Evolutionary conservation across 2,888 invertebrate species (phyloP), one percentile per base, ranked within the genome.

Genomic region (Serrognathus titanus): DNA sequence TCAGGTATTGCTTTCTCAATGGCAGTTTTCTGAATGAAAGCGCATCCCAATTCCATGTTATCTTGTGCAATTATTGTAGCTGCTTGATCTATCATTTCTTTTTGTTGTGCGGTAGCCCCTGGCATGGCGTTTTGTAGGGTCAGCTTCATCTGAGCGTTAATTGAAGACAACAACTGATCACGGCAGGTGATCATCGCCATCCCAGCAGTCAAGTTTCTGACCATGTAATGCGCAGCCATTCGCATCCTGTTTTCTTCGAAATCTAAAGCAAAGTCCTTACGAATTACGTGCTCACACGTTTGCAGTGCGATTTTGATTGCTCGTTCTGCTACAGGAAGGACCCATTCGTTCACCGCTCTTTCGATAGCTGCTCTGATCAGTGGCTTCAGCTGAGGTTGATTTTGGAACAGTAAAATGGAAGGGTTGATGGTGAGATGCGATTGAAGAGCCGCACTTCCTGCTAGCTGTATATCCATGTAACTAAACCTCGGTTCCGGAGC

Each of bases 131-230:
- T 80, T 55, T 89, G 77, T 68, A 97, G 90, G 0, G 92, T 88
- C 57, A 88, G 87, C 73, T 95, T 96, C 69, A 99, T 79, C 75
- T 96, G 94, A 50, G 87, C 88, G 70, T 86, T 90, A 63, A 99
- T 92, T 2, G 94, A 90, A 49, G 89, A 85, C n/a, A 92, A 83
- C 57, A 89, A 81, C 69, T 96, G 94, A 78, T 99, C 99, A 57
- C 97, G 85, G 74, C 97, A 97, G 0, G 97, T 98, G 56, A 99
- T 98, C 91, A 99, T 94, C 3, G 97, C 96, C 93, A 99, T 96
- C 38, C 97, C 97, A 10, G 97, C 96, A 0, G 96, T 94, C 68
- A 98, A 81, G 78, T 95, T 94, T 13, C 97, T 84, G 69, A 96
- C 96, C 95, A 99, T 96, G 76, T 94, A 93, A 73, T 97, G 96